Percentiles rank a stretch among this genome's conserved stretches.
Conservation (phyloP, 2,888 invertebrate genomes). For the Gastrophysa polygoni region DNA sequence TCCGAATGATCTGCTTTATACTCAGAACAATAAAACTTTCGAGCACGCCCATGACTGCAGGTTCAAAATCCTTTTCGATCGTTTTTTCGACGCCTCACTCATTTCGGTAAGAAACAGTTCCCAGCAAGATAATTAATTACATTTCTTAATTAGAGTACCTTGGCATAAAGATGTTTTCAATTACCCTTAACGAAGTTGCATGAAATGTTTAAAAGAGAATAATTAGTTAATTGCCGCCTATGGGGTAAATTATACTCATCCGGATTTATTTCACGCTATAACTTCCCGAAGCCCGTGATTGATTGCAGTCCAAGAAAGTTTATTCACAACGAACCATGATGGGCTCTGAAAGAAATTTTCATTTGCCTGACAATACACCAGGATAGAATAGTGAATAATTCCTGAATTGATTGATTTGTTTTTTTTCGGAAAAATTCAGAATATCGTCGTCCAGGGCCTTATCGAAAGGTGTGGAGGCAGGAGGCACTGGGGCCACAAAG, state of each 20-base stretch:
- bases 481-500: too few relatives aligned
- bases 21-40: not conserved
- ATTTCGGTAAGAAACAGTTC: conserved; percentile 13
- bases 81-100: conserved; percentile 12
- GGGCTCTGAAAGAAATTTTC: too few relatives aligned
- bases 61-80: conserved; percentile 23
- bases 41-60: not conserved
- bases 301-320: not conserved
- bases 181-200: conserved; percentile 42
- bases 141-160: conserved; percentile 50
- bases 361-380: too few relatives aligned
- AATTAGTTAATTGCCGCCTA: conserved; percentile 49
- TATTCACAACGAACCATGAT: too few relatives aligned
- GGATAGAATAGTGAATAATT: too few relatives aligned
- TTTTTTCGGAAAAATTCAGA: too few relatives aligned
- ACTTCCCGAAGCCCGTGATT: not conserved
- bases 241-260: conserved; percentile 34
- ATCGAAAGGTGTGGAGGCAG: too few relatives aligned
- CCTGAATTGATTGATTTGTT: too few relatives aligned
- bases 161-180: conserved; percentile 44
- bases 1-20: too few relatives aligned
- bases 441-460: too few relatives aligned
- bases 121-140: conserved; percentile 47
- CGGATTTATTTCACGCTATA: conserved; percentile 20
- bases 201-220: conserved; percentile 51